Evolutionary conservation across 2,113 vertebrate species (phyloP), one percentile per base, ranked within the genome.

Genomic region (Blennius ocellaris): DNA sequence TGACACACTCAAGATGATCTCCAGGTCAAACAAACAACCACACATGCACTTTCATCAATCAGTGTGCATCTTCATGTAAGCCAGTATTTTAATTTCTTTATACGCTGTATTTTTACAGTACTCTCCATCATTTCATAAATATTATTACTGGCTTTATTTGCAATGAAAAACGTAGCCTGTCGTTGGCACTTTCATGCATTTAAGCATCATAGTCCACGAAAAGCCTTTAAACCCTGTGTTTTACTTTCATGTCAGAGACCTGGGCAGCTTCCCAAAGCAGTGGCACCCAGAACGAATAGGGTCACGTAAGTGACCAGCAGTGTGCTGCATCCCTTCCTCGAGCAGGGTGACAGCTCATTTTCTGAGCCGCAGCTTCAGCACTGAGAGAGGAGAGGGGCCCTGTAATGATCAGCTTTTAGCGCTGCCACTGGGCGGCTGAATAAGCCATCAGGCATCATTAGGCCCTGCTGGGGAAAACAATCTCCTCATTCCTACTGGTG

Each of bases 371-470:
- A 49, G 85, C 87, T 87, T 82, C 70, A 80, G 80, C 79, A 66
- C 86, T 58, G 71, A 84, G 87, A 90, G 89, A 80, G 87, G 73
- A 82, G 84, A 87, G 88, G 21, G 78, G 81, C 72, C 73, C 80
- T 78, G 52, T 94, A 93, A 95, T 94, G 91, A 94, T 93, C 90
- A 89, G 91, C 91, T 94, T 93, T 94, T 93, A 94, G 93, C 43
- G 59, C 75, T 69, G 77, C 82, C 80, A 76, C 85, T 62, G 80
- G 81, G 83, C 65, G 69, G 76, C 85, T 87, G 92, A 92, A 91
- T 89, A 90, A 90, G 81, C 92, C 86, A 92, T 93, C 90, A 92
- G 90, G 87, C 79, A 85, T 94, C 93, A 92, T 95, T 95, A 93
- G 82, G 52, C 11, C 73, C 80, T 68, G 82, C 85, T 88, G 91